Percentiles rank a stretch among this genome's conserved stretches.
Conservation (phyloP, 1,140 invertebrate genomes). For the Panagrolaimus sp. region DNA sequence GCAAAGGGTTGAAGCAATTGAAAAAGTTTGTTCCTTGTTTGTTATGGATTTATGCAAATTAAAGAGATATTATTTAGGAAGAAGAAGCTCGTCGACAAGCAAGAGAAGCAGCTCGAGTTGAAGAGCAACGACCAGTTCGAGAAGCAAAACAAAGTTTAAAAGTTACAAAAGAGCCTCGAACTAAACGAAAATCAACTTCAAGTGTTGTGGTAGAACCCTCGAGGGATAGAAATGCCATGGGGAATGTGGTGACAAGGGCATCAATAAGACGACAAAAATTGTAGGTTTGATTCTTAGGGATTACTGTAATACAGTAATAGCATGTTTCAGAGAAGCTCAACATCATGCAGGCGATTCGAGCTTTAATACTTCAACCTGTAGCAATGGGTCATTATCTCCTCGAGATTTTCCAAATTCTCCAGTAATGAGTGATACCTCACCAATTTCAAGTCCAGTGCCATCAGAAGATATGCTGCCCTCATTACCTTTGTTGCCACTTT, state of each 20-base stretch:
- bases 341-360: background rate
- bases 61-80: constrained; percentile 34
- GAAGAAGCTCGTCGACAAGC: constrained; percentile 40
- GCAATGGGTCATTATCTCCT: constrained; percentile 5
- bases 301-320: too few species aligned
- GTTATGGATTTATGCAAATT: background rate
- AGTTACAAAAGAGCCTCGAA: constrained; percentile 20
- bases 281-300: background rate
- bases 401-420: constrained; percentile 18
- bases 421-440: background rate
- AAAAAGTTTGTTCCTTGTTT: constrained; percentile 33
- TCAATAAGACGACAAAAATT: constrained; percentile 9
- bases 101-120: constrained; percentile 39
- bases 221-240: constrained; percentile 29
- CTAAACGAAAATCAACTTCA: background rate
- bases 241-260: constrained; percentile 10
- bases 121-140: constrained; percentile 30
- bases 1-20: constrained; percentile 50
- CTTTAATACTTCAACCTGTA: background rate
- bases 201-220: constrained; percentile 34
- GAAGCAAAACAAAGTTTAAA: constrained; percentile 29
- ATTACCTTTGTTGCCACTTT: too few species aligned
- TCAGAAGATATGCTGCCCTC: background rate
- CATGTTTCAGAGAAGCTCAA: background rate
- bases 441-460: background rate